Evolutionary conservation across 2,888 invertebrate genomes (phyloP).

Genomic region (Lucinisca nassula): DNA sequence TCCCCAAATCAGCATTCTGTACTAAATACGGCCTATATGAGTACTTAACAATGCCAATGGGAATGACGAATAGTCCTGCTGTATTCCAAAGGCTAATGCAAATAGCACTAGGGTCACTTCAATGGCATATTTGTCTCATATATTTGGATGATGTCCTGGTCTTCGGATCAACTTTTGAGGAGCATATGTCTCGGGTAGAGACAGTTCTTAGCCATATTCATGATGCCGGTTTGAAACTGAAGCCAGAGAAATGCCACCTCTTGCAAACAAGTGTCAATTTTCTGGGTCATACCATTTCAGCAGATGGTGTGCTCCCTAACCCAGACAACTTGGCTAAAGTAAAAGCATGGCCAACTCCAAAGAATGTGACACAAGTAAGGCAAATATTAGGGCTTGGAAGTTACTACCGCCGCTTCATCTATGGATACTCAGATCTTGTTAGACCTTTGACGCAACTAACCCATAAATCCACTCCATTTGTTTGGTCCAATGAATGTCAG

Average conservation of each 20-base stretch:
- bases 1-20: conserved; percentile 46
- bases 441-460: conserved; percentile 24
- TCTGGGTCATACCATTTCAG: conserved; percentile 53
- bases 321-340: conserved; percentile 45
- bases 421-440: conserved; percentile 12
- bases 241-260: conserved; percentile 62
- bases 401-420: conserved; percentile 48
- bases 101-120: conserved; percentile 27
- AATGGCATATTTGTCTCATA: conserved; percentile 64
- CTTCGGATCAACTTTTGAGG: conserved; percentile 45
- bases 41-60: conserved; percentile 45
- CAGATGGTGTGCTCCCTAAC: conserved; percentile 49
- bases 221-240: conserved; percentile 49
- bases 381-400: conserved; percentile 49
- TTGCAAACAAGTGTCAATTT: conserved; percentile 30
- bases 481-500: too few relatives aligned
- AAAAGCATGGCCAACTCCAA: conserved; percentile 25
- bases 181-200: conserved; percentile 51
- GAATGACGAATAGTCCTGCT: too few relatives aligned
- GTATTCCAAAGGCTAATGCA: conserved; percentile 43
- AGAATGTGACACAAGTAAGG: conserved; percentile 34
- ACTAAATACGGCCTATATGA: conserved; percentile 47
- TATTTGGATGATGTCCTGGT: conserved; percentile 72
- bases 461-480: too few relatives aligned
- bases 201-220: conserved; percentile 48